Percentiles rank a stretch among this genome's conserved stretches.
Conservation (phyloP, 2,797 vertebrate genomes). For the Lacerta viridis region DNA sequence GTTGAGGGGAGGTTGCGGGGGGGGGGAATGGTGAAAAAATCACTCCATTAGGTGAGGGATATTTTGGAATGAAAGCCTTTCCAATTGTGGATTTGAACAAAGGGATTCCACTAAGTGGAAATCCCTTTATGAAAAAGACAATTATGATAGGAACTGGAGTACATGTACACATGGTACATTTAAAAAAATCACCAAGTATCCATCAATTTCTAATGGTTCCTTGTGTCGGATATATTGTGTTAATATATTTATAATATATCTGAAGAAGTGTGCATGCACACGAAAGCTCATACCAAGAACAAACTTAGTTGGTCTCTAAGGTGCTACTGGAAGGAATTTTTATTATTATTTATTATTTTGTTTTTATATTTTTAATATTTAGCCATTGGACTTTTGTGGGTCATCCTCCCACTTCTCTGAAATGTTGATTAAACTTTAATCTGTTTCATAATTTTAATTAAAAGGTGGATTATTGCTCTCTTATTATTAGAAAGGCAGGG, state of each 20-base stretch:
- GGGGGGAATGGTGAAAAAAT: too few relatives aligned
- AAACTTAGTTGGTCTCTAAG: too few relatives aligned
- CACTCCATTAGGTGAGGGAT: too few relatives aligned
- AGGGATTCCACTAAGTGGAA: too few relatives aligned
- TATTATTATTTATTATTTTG: too few relatives aligned
- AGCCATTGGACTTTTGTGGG: neutral
- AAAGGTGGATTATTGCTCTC: neutral
- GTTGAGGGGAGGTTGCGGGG: too few relatives aligned
- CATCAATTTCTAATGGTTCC: conserved; percentile 3
- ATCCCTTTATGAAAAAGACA: neutral
- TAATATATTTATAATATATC: neutral
- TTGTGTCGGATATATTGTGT: neutral
- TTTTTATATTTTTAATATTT: neutral
- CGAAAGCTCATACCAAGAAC: too few relatives aligned
- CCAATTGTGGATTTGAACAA: too few relatives aligned
- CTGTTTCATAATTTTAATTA: neutral
- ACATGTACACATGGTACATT: neutral
- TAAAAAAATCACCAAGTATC: neutral
- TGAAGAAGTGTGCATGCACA: too few relatives aligned
- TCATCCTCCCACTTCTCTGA: neutral
- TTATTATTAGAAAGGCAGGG: too few relatives aligned
- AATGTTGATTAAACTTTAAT: neutral
- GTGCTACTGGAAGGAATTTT: too few relatives aligned
- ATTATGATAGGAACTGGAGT: neutral
- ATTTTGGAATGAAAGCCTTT: too few relatives aligned